Conservation (phyloP, 2,113 vertebrate species). For the Ptilonorhynchus violaceus region DNA sequence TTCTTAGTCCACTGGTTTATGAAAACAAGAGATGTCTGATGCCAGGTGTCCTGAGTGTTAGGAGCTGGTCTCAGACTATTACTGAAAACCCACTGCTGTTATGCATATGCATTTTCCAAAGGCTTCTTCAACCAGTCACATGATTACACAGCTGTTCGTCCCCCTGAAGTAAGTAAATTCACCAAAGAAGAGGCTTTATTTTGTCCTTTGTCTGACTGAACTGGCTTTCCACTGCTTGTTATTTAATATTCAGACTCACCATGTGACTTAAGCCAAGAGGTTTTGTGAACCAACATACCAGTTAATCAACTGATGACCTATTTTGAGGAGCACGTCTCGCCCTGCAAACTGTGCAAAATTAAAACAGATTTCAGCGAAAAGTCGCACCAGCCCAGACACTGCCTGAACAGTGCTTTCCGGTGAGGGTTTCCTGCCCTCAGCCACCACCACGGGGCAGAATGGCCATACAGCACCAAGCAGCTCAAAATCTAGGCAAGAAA, state of each 20-base stretch:
- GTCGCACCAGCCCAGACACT: rapidly evolving
- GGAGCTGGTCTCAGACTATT: neutral
- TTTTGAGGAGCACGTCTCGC: neutral
- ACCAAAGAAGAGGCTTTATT: neutral
- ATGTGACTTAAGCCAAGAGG: neutral
- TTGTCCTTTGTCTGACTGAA: neutral
- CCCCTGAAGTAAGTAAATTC: neutral
- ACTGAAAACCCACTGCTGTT: neutral
- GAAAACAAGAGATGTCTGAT: neutral
- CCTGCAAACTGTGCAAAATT: neutral
- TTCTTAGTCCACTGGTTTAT: neutral
- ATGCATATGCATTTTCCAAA: neutral
- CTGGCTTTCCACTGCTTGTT: neutral
- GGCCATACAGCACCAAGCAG: neutral
- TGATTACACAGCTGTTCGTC: neutral
- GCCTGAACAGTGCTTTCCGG: neutral
- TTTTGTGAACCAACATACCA: neutral
- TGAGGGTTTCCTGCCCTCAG: neutral
- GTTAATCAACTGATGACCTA: neutral
- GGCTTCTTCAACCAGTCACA: neutral
- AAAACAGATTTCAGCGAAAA: neutral
- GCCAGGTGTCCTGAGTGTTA: neutral
- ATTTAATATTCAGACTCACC: neutral
- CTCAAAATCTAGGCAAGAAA: neutral
- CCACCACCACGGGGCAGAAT: rapidly evolving